These are phyloP conservation scores for Hiodon alosoides DNA, from an alignment of 2,113 vertebrate species.

Conservation along the genomic window DNA sequence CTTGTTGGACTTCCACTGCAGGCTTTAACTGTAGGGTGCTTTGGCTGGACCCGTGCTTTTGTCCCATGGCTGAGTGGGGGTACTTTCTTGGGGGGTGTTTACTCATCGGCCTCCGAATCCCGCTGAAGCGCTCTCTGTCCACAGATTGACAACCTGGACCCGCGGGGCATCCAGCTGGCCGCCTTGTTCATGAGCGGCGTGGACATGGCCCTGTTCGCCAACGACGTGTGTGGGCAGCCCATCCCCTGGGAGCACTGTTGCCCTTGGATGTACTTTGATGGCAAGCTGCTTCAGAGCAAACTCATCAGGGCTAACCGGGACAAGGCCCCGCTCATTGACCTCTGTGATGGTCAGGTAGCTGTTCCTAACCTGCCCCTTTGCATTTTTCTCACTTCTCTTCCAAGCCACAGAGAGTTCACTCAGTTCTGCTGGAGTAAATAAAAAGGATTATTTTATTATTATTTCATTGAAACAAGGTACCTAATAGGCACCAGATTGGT, in stretches of 20 bases:
- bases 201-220: conserved; percentile 91
- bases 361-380: neutral
- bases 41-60: conserved; percentile 30
- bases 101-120: too few relatives aligned
- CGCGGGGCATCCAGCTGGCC: conserved; percentile 85
- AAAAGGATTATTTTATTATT: too few relatives aligned
- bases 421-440: too few relatives aligned
- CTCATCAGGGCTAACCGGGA: conserved; percentile 84
- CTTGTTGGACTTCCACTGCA: conserved; percentile 17
- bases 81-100: too few relatives aligned
- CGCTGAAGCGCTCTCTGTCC: conserved; percentile 5
- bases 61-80: neutral
- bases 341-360: conserved; percentile 97
- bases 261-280: conserved; percentile 97
- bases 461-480: too few relatives aligned
- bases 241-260: conserved; percentile 96
- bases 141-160: conserved; percentile 91
- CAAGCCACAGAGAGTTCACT: too few relatives aligned
- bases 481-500: too few relatives aligned
- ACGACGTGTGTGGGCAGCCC: conserved; percentile 86
- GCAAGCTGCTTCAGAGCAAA: conserved; percentile 91
- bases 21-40: conserved; percentile 29
- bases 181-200: conserved; percentile 94
- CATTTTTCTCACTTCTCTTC: too few relatives aligned
- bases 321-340: conserved; percentile 92